phyloP scores from a whole-genome alignment of 1,140 invertebrate genomes.

The Bombus ignitus region DNA sequence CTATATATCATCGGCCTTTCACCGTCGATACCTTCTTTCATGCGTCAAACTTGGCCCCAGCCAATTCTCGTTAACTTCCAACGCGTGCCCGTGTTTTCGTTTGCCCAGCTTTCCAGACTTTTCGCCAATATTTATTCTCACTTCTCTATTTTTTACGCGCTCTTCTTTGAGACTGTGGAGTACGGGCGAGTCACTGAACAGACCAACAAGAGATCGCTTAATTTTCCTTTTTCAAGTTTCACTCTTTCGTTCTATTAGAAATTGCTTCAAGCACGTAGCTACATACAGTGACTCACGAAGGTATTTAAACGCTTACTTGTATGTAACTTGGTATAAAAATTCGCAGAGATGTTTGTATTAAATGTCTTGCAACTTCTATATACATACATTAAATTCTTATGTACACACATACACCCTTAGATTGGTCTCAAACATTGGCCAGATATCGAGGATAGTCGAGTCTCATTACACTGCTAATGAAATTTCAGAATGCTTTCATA shows the following conservation, averaged over 20 bases:
- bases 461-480: too few relatives aligned
- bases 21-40: neutral
- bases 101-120: slow-evolving; percentile 3
- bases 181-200: neutral
- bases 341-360: too few relatives aligned
- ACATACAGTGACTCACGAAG: neutral
- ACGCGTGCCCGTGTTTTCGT: neutral
- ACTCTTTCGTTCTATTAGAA: neutral
- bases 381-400: too few relatives aligned
- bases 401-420: too few relatives aligned
- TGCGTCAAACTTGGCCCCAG: neutral
- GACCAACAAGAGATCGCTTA: neutral
- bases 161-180: too few relatives aligned
- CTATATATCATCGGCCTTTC: neutral
- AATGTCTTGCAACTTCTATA: too few relatives aligned
- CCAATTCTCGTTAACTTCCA: slow-evolving; percentile 12
- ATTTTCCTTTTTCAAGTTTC: neutral
- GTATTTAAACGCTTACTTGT: neutral
- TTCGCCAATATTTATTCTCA: neutral
- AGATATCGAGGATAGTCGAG: too few relatives aligned
- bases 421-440: too few relatives aligned
- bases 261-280: neutral
- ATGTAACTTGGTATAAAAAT: too few relatives aligned
- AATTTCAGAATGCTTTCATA: too few relatives aligned
- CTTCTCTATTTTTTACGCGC: neutral